Evolutionary conservation across 2,888 invertebrate genomes (phyloP).

Genomic region (Polyploca ridens): DNA sequence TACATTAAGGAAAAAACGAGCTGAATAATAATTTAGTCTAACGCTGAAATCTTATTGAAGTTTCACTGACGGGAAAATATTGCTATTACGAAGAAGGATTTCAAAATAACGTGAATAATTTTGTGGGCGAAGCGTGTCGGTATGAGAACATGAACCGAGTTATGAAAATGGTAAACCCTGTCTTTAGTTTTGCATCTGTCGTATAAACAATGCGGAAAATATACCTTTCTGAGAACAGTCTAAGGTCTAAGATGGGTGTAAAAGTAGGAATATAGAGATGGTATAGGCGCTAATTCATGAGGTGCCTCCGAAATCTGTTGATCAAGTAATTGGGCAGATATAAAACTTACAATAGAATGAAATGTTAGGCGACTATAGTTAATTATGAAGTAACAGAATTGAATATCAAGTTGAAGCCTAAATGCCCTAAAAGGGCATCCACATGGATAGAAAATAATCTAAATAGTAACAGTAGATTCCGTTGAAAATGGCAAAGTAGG

Average conservation of each 20-base stretch:
- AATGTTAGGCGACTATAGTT: too few species aligned
- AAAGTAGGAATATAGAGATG: too few species aligned
- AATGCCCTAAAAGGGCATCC: too few species aligned
- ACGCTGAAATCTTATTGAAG: not conserved
- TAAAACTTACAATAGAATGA: too few species aligned
- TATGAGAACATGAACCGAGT: not conserved
- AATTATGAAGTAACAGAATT: too few species aligned
- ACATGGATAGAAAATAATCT: too few species aligned
- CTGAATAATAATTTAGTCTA: conserved; percentile 10
- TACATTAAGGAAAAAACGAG: conserved; percentile 1
- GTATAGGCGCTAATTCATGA: too few species aligned
- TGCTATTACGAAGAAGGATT: not conserved
- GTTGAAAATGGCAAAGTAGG: too few species aligned
- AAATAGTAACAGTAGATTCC: too few species aligned
- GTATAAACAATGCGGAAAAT: not conserved
- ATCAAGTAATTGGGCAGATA: too few species aligned
- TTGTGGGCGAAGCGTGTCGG: not conserved
- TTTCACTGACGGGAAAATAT: conserved; percentile 10
- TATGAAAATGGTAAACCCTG: not conserved
- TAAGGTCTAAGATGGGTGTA: not conserved
- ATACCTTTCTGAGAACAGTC: not conserved
- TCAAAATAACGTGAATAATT: not conserved
- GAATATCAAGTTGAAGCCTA: too few species aligned
- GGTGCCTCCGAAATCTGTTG: too few species aligned
- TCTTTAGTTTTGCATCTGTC: not conserved